These are phyloP conservation scores for Micromys minutus DNA, from an alignment of 2,113 vertebrate species.

Conservation along the genomic window DNA sequence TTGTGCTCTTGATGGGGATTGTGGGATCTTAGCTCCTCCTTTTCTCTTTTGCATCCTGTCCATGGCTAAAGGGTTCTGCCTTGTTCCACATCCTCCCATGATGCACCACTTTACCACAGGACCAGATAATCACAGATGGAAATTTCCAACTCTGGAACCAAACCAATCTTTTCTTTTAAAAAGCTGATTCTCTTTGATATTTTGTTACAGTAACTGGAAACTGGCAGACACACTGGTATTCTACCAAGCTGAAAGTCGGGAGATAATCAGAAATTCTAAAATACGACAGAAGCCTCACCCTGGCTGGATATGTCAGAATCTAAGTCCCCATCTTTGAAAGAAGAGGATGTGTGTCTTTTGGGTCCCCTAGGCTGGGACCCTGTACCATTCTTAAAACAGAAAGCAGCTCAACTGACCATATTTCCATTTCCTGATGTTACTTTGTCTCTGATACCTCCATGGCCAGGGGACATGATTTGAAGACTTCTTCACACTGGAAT, in stretches of 20 bases:
- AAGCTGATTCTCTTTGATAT: not conserved
- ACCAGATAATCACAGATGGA: not conserved
- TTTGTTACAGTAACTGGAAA: not conserved
- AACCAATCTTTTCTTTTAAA: not conserved
- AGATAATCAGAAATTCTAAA: not conserved
- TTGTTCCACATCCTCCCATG: too few relatives aligned
- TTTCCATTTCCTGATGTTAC: fast-evolving
- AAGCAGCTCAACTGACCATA: not conserved
- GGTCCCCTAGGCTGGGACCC: not conserved
- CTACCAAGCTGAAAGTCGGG: fast-evolving
- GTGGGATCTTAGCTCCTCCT: not conserved
- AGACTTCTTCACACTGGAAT: not conserved
- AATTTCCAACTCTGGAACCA: not conserved
- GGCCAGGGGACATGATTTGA: not conserved
- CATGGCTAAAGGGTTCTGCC: not conserved
- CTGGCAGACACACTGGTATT: not conserved
- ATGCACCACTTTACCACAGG: not conserved
- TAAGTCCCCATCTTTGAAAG: not conserved
- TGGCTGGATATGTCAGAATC: not conserved
- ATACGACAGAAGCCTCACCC: not conserved
- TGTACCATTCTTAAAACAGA: too few relatives aligned
- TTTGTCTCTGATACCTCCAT: not conserved
- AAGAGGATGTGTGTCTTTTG: fast-evolving
- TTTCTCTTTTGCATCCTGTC: not conserved
- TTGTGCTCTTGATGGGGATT: not conserved